Base-by-base conservation (phyloP, 2,113 vertebrate genomes). In the Podiceps cristatus region DNA sequence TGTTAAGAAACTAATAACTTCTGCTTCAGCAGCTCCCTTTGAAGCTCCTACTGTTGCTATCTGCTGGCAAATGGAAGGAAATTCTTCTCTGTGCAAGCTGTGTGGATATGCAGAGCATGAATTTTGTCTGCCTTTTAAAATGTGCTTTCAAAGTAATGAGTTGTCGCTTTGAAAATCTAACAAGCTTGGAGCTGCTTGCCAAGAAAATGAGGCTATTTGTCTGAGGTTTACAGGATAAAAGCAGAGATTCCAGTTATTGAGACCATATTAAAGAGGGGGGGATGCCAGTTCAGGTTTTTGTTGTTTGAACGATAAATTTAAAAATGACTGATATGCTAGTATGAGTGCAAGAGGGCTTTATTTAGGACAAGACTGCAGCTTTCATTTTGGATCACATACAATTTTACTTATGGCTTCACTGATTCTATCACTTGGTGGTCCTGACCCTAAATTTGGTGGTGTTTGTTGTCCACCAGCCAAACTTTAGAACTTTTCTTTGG, bases 21-120 rank as follows among this genome's bases (percentile, higher is more conserved):
- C 67, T 92, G 23, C 75, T 81, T 64, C 37, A 73, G 67, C 62
- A 74, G 92, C 78, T 92, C 72, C 60, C 62, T 93, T 84, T 90
- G 80, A 69, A 92, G 76, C 64, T 86, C 64, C 53, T 52, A 1
- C 18, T 33, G 28, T 72, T 82, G 73, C 62, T 87, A 53, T 73
- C 62, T 96, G 89, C 94, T 94, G 89, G n/a, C 60, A 91, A 91
- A 72, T 56, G 49, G 88, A 66, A 81, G 76, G 88, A 56, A 72
- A 25, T 40, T 44, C n/a, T 72, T 47, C 1, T 16, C 59, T 79
- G 40, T 91, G 84, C 56, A 22, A 74, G 64, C 56, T 1, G 0
- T 20, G 37, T 67, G 60, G 27, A 64, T 86, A 5, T 75, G 80
- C 58, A 56, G 80, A 72, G 73, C 24, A 45, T 79, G 85, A 66